Base-by-base conservation (phyloP, 2,888 invertebrate species). In the Mythimna lalbum region DNA sequence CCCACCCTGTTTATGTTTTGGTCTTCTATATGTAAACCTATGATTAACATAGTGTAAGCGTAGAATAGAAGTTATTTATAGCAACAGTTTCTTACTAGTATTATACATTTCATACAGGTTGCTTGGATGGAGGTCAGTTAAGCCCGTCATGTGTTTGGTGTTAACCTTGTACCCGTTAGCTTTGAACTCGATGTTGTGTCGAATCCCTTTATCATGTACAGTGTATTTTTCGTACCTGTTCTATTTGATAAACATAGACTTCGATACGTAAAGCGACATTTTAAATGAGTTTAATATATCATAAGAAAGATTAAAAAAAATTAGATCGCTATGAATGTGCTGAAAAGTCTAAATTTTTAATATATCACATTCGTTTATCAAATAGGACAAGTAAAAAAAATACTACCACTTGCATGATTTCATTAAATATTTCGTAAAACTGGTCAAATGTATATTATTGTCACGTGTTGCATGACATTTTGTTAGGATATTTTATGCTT, bases 41-140 rank as follows among this genome's bases (percentile, higher is more conserved):
- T 66, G 17, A 80, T 56, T 75, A 77, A 81, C 82, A 70, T 81
- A 78, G 78, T 47, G 49, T 77, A 81, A 78, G 33, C 31, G 57
- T 69, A 92, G 90, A 62, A 59, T 76, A 69, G 67, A 57, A 61
- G 89, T 87, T 23, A 63, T 61, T 86, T 33, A 65, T 61, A 72
- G 70, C 50, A 31, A 59, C 61, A 59, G 62, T 80, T 67, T 87
- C 87, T 87, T 84, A 87, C 68, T 88, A 87, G 88, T 87, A 86
- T 90, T 92, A 90, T 83, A 86, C 85, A 86, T 92, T 95, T 92
- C 89, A 90, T 83, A 93, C 96, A 97, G 97, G 96, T 97, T 93
- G 96, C 96, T 94, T 96, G 96, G 97, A 96, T 96, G 92, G 96
- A 97, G 97, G 97, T 97, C 93, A 96, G 97, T 97, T 88, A 80